Evolutionary conservation across 2,797 vertebrate species (phyloP), one percentile per base, ranked within the genome.

Genomic region (Rhinatrema bivittatum): DNA sequence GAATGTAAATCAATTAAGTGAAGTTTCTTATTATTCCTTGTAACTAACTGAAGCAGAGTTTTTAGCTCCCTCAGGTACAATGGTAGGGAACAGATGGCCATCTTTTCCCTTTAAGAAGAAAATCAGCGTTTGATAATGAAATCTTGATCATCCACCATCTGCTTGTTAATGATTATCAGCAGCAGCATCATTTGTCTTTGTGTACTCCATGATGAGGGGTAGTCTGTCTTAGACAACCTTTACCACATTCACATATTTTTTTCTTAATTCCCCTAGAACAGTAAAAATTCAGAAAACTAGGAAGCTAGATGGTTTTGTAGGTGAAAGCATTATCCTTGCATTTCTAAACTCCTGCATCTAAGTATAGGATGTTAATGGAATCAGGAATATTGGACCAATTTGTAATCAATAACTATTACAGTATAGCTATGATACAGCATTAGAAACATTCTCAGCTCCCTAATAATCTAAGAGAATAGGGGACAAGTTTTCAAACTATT

Each of bases 131-230:
- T 63, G 60, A 52, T 66, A 70, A 70, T 60, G 54, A 58, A 63
- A 67, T 50, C 62, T 62, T 61, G 54, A 63, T 65, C 65, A 53
- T 35, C 31, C 47, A 35, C 69, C 69, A 62, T 62, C 62, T 75
- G 69, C 35, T 42, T 46, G 20, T 30, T 63, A 63, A 67, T 28
- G 32, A 47, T 25, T 36, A 54, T 18, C 43, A 47, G 29, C 29
- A 41, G 35, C 16, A 47, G 34, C 38, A 53, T 43, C 46, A 57
- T 70, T 56, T 62, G 42, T 56, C 36, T 29, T 18, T 20, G 32
- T 11, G 32, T 17, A 42, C 21, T 39, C 2, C 1, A 50, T 10
- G n/a, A 64, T 26, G 46, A 53, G 41, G 16, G 44, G 16, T 16
- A 21, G 17, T 0, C 0, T 0, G 0, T 39, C 53, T 54, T 46